Base-by-base conservation (phyloP, 2,888 invertebrate genomes). In the Agrotis exclamationis region DNA sequence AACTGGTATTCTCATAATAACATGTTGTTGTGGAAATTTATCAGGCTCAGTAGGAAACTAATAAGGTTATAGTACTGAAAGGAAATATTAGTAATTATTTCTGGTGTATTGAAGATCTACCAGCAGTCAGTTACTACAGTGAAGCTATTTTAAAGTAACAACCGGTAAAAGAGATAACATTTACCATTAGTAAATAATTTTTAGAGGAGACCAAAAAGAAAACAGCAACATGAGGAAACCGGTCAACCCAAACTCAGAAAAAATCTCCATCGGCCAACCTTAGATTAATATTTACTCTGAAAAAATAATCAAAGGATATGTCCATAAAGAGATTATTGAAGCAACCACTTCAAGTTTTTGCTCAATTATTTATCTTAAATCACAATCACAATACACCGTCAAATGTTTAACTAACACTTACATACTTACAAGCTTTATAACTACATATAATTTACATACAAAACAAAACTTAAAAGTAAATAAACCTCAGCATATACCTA, bases 391-490 rank as follows among this genome's bases (percentile, higher is more conserved):
- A 39, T 18, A 28, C 7, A 57, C 14, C n/a, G 57, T 53, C 44
- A 66, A 44, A 56, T 50, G n/a, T 51, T 50, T 16, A 24, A 65
- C 18, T 48, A 62, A 62, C 44, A 57, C 65, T 53, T 54, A 64
- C 20, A 50, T 63, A 62, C 57, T 57, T 54, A 63, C 48, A 65
- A 58, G 24, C 22, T 28, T 33, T 24, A 18, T 48, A 76, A 58
- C 60, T 51, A 73, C 54, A 73, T 73, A 63, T 50, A 48, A 73
- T 84, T 84, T 76, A 73, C 78, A 78, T 83, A 83, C 76, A 83
- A 76, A 84, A 82, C 72, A 76, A 67, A 77, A 70, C 54, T 47
- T 53, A 68, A 86, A 87, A 83, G 80, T 80, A 86, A 88, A 86
- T 85, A 87, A 86, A 85, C 77, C 74, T 79, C 81, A 82, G 47